Evolutionary conservation across 2,888 invertebrate species (phyloP), one percentile per base, ranked within the genome.

Genomic region (Heliconius ethilla): DNA sequence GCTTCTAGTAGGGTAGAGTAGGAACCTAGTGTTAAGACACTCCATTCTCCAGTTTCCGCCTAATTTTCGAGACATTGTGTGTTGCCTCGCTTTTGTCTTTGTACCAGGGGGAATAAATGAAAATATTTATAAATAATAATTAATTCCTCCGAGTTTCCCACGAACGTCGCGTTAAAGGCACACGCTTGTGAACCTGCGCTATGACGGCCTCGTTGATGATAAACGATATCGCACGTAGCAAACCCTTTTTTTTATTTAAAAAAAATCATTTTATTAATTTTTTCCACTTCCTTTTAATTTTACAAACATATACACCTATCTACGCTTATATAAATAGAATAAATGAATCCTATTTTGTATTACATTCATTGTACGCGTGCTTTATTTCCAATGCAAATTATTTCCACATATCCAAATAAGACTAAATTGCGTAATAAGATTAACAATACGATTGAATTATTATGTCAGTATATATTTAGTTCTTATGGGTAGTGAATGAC

Each of bases 381-480:
- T 59, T n/a, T 15, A 15, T 37, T 55, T 51, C 9, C 72, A 33
- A 72, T 72, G 72, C 59, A 59, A 72, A 72, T 72, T 15, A 25
- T 59, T 55, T 72, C 70, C 11, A 55, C 7, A 7, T 33, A 59
- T 25, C 22, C 72, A 37, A 59, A 59, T 55, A 72, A 25, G n/a
- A 33, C 59, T 13, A 4, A 33, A 33, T 72, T 72, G n/a, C 59
- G 72, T 72, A 72, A 72, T n/a, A 25, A 33, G 72, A 59, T 72
- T 72, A 55, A 72, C 10, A 9, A 72, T 33, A 33, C 55, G 3
- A 33, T 72, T 33, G 29, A 22, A n/a, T 29, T 70, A 55, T 55
- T 59, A 37, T 72, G 55, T 33, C 15, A 15, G 33, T 33, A n/a
- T 33, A 33, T 72, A 13, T 70, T 13, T 70, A 55, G 33, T 70